Base-by-base conservation (phyloP, 2,888 invertebrate genomes). In the Monochamus alternatus region DNA sequence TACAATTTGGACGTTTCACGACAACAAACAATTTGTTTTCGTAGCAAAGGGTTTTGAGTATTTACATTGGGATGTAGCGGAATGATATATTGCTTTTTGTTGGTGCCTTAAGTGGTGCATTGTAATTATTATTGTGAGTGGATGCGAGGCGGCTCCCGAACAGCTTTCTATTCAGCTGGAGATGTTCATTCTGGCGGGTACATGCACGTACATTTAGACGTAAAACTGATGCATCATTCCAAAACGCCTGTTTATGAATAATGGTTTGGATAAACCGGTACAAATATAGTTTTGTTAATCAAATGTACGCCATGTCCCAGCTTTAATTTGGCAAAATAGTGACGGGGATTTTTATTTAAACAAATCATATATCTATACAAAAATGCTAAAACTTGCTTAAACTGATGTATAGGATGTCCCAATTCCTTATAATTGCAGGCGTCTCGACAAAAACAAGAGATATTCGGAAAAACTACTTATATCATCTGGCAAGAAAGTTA, bases 1-100 rank as follows among this genome's bases (percentile, higher is more conserved):
- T 68, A 68, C 68, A 59, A 68, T 68, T 68, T 59, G 59, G 68
- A 68, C 58, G 58, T 68, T 68, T 68, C 14, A 55, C 44, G 58
- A 68, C 58, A 55, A 68, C 68, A 68, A 68, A 68, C 68, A 68
- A 68, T 68, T 68, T 68, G 58, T 68, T 68, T 59, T 43, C 52
- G 58, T 58, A 38, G 58, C 58, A 68, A 22, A 31, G 68, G 52
- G 58, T 32, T 59, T 68, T 9, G 68, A 68, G 68, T 59, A 55
- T 68, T 68, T 68, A 58, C 14, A 43, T 52, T 68, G 68, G 68
- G 68, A 32, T 58, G 32, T 58, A 59, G 59, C 68, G 58, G 58
- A 68, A 44, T 68, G 68, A 68, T 68, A 68, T 68, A 68, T 68
- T 44, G 68, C 68, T 38, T 68, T 68, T 68, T 59, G 68, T n/a